Base-by-base conservation (phyloP, 1,140 invertebrate species). In the Dufourea novaeangliae region DNA sequence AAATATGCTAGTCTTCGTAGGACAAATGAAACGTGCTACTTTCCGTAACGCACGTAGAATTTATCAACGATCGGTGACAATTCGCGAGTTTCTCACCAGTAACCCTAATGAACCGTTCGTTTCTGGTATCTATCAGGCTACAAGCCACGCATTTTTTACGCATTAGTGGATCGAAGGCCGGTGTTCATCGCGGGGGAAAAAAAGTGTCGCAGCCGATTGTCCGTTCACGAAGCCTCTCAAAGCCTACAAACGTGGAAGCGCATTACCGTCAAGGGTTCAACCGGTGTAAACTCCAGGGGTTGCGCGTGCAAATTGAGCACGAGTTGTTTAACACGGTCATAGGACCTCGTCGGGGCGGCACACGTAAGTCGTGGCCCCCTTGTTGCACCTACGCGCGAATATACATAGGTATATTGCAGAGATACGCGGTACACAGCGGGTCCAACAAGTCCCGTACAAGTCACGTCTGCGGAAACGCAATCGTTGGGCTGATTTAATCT, bases 381-480 rank as follows among this genome's bases (percentile, higher is more conserved):
- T 70, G 78, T 84, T 80, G 82, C 72, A 56, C 63, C 34, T 14
- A 56, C 25, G 44, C 41, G 54, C 62, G 50, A 59, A 78, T 57
- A 50, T 69, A 78, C 72, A 11, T 63, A 54, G 54, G 56, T n/a
- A n/a, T n/a, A n/a, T n/a, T n/a, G n/a, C n/a, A n/a, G n/a, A n/a
- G n/a, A n/a, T n/a, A n/a, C n/a, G n/a, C n/a, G n/a, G n/a, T 69
- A 69, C 37, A 63, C 54, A 39, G 25, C 29, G 54, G 8, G 27
- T 44, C 50, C 29, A 29, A 50, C 79, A 80, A 85, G 81, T 86
- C 80, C 68, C 34, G 72, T 82, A 85, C 69, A 78, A 88, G 85
- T 87, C 88, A 89, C 88, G 88, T 86, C 84, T 82, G 68, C 85
- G 80, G 78, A 88, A 87, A 88, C 83, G 87, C 85, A 86, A 89